A percentile compares a stretch with the other conserved stretches of the same genome.
phyloP scores from a whole-genome alignment of 2,113 vertebrate genomes.

The Lampris incognitus region DNA sequence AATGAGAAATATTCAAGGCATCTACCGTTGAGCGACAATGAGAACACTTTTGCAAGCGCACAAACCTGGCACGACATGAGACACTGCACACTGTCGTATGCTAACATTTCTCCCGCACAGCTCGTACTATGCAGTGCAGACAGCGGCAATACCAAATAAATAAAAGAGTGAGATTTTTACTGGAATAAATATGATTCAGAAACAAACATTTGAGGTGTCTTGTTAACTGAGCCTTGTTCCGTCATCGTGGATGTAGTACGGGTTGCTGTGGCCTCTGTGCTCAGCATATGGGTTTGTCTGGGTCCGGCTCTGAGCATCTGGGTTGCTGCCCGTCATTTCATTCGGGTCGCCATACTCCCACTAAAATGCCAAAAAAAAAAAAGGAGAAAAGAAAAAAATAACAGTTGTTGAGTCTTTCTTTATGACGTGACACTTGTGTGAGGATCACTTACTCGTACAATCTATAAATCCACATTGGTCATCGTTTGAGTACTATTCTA shows the following conservation, averaged over 20 bases:
- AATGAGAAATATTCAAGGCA: neutral
- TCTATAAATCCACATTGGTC: too few relatives aligned
- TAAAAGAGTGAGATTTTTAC: neutral
- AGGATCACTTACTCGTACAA: too few relatives aligned
- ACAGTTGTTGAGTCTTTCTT: neutral
- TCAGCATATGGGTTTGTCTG: constrained; percentile 45
- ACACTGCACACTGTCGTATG: too few relatives aligned
- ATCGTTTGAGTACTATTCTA: too few relatives aligned
- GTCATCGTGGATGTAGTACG: constrained; percentile 42
- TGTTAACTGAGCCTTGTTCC: constrained; percentile 19
- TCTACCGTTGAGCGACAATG: too few relatives aligned
- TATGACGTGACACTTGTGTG: neutral
- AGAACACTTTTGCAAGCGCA: too few relatives aligned
- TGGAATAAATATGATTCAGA: neutral
- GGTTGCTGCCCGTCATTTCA: neutral
- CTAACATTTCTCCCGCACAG: too few relatives aligned
- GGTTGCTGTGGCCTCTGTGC: constrained; percentile 59
- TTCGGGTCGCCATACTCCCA: too few relatives aligned
- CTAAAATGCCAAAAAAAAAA: constrained; percentile 37
- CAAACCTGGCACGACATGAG: too few relatives aligned
- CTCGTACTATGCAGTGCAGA: too few relatives aligned
- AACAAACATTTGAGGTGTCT: neutral
- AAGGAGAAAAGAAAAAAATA: neutral
- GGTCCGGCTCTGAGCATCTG: constrained; percentile 28
- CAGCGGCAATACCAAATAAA: too few relatives aligned